phyloP scores from a whole-genome alignment of 2,113 vertebrate genomes.

The Sinocyclocheilus maitianheensis region DNA sequence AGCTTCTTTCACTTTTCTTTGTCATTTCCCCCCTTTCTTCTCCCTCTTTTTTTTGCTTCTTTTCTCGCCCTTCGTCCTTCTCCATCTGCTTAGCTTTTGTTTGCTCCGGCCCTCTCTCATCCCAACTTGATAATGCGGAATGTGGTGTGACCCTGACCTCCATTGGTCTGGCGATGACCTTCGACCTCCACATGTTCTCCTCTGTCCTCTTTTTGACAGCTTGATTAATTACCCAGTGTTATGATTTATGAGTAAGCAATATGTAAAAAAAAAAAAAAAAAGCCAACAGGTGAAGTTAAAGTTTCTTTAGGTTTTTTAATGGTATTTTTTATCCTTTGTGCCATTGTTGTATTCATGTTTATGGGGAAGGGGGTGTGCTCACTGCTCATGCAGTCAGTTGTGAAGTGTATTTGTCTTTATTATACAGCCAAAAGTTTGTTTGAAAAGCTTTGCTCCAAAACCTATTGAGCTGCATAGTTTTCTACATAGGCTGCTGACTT shows the following conservation, averaged over 20 bases:
- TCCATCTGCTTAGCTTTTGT: conserved; percentile 99
- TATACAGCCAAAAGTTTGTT: neutral
- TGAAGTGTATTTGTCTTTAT: neutral
- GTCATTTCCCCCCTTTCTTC: conserved; percentile 78
- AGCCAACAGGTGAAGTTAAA: conserved; percentile 99
- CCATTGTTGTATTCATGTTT: neutral
- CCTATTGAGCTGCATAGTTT: neutral
- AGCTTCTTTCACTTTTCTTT: conserved; percentile 95
- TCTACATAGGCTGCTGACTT: neutral
- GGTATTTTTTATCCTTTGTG: conserved; percentile 14
- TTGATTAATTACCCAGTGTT: conserved; percentile 99
- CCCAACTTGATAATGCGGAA: conserved; percentile 99
- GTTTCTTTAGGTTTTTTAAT: conserved; percentile 78
- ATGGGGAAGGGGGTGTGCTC: no score
- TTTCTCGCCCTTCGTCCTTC: conserved; percentile 82
- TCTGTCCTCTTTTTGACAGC: conserved; percentile 97
- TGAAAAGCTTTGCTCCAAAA: neutral
- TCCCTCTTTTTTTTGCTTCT: conserved; percentile 79
- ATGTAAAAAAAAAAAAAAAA: conserved; percentile 86
- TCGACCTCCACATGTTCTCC: conserved; percentile 93
- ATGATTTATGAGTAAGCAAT: conserved; percentile 99
- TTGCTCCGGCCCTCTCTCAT: conserved; percentile 95
- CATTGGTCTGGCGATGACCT: conserved; percentile 94
- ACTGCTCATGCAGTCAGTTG: neutral
- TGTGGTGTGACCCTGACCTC: conserved; percentile 99